phyloP scores from a whole-genome alignment of 2,113 vertebrate genomes.

The Oncorhynchus clarkii region DNA sequence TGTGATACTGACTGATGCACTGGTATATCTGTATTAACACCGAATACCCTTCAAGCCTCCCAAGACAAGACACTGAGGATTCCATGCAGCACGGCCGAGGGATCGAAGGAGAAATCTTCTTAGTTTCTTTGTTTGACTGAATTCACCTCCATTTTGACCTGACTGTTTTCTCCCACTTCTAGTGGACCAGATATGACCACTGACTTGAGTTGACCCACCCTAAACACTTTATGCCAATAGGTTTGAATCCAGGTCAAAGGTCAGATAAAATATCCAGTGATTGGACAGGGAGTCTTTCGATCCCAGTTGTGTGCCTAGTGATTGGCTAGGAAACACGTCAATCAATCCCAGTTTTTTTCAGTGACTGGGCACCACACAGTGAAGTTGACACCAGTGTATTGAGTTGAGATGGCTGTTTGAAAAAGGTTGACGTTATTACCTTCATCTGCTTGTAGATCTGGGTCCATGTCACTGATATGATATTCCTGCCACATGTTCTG shows the following conservation, averaged over 20 bases:
- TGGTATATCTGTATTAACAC: slow-evolving; percentile 32
- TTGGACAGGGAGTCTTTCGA: slow-evolving; percentile 1
- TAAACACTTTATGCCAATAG: slow-evolving; percentile 3
- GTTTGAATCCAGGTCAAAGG: slow-evolving; percentile 15
- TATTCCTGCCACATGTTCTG: not conserved
- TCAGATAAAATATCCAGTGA: slow-evolving; percentile 30
- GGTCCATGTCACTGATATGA: slow-evolving; percentile 23
- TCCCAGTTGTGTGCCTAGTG: too few species aligned
- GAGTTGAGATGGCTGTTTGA: not conserved
- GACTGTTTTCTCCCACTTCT: slow-evolving; percentile 50
- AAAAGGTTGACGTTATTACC: not conserved
- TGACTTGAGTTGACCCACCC: slow-evolving; percentile 13
- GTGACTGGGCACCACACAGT: slow-evolving; percentile 57
- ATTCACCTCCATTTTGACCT: slow-evolving; percentile 21
- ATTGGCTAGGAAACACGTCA: slow-evolving; percentile 3
- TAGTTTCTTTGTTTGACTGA: slow-evolving; percentile 20
- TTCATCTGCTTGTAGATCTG: slow-evolving; percentile 13
- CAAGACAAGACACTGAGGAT: not conserved
- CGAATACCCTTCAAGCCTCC: slow-evolving; percentile 19
- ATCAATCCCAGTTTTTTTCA: slow-evolving; percentile 44
- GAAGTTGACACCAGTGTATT: slow-evolving; percentile 5
- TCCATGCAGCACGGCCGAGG: not conserved
- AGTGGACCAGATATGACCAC: slow-evolving; percentile 59
- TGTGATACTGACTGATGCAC: slow-evolving; percentile 68
- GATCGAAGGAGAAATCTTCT: not conserved